Evolutionary conservation across 2,113 vertebrate species (phyloP), one percentile per base, ranked within the genome.

Genomic region (Lampris incognitus): DNA sequence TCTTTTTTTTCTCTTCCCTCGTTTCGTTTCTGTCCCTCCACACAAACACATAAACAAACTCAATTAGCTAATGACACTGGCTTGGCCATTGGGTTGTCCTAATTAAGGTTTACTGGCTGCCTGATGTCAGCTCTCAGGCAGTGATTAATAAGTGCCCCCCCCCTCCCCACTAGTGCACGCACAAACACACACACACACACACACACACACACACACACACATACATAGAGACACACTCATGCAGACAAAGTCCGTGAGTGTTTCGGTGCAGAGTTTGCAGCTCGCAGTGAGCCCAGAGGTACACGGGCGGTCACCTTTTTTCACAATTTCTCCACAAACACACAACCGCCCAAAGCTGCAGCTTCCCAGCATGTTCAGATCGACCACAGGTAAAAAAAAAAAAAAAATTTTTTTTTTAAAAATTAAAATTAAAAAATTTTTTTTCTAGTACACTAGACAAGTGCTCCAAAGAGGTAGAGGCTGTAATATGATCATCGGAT

Each of bases 31-130:
- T 68, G 73, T 89, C 87, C 83, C 84, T 59, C 63, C 86, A 88
- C 88, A 92, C 88, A 91, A 90, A 93, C 87, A 89, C 87, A 93
- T 91, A 93, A 91, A 92, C 92, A 93, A 93, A 93, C 90, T 91
- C 90, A 92, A 93, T 94, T 94, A 93, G 91, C 92, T 94, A 93
- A 94, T 92, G 91, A 92, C 90, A 89, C 78, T 89, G 84, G 87
- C 82, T 84, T 48, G 82, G 85, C 90, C 89, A 90, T 92, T 90
- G 92, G 90, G 89, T 90, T 90, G 90, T 88, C 91, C 92, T 92
- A 93, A 93, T 94, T 93, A 93, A 93, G 79, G 83, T 89, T 92
- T 92, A 92, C 89, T 91, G 88, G 86, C 91, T 91, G 89, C 85
- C 90, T 90, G 90, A 90, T 93, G 90, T 92, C 86, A 91, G 87